Evolutionary conservation across 2,888 invertebrate species (phyloP), one percentile per base, ranked within the genome.

Genomic region (Acholoe squamosa): DNA sequence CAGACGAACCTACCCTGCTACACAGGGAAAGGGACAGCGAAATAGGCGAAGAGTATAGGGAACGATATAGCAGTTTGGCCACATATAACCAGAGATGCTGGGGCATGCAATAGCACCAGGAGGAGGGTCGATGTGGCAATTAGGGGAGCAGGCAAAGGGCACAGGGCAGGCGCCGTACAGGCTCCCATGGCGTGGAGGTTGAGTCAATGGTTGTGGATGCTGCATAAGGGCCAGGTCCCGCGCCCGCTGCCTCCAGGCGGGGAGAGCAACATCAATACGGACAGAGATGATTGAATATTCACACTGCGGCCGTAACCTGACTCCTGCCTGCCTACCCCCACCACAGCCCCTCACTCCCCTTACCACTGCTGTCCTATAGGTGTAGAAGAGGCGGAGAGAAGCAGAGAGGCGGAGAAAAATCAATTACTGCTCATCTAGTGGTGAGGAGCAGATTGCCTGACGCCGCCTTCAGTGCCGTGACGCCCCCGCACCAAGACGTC

Each of bases 271-370:
- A 80, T 80, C 80, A 80, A 80, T 80, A 43, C 80, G 33, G 43
- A 80, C 80, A 80, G 80, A 33, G 22, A 43, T 80, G 80, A 80
- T 80, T 80, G 80, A 80, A 80, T 80, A 80, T 80, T 80, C 80
- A 80, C 80, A 80, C 80, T 43, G 43, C 80, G 34, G 43, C 80
- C 7, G 80, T 80, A 34, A 43, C 80, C 43, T n/a, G 80, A 80
- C 80, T 80, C 80, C 76, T 31, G 19, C 80, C 33, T 43, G 43
- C 43, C 43, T 31, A n/a, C 76, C 76, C 1, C 76, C 76, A 61
- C 61, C 76, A 31, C 76, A 31, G 5, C 76, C 76, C 25, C 76
- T 76, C 76, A 76, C 76, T 25, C 76, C 76, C 25, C 80, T 43
- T 43, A 22, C 80, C 80, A 1, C 80, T 34, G n/a, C 43, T n/a